These are phyloP conservation scores for Torymus aiolomorphi DNA, from an alignment of 2,888 invertebrate species.

Conservation along the genomic window DNA sequence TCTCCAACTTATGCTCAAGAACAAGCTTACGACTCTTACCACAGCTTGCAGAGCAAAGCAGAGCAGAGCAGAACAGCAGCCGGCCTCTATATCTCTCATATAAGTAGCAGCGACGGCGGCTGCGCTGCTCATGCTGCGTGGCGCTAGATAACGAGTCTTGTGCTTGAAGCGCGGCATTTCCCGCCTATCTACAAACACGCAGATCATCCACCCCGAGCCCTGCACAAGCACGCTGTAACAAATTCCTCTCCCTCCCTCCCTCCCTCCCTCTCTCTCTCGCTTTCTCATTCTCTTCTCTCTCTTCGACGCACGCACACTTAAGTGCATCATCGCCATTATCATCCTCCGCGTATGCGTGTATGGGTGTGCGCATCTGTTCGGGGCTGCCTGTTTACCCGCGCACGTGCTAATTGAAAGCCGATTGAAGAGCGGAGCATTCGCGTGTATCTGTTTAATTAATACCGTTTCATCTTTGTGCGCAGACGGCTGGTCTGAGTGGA, in stretches of 20 bases:
- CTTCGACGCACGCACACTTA: background rate
- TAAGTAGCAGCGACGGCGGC: too few species aligned
- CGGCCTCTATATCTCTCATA: too few species aligned
- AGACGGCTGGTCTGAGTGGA: background rate
- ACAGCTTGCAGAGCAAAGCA: too few species aligned
- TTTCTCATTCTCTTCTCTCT: background rate
- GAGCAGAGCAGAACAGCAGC: too few species aligned
- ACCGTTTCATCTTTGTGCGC: constrained; percentile 28
- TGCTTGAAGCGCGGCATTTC: too few species aligned
- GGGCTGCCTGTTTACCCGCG: constrained; percentile 4
- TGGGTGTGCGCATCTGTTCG: background rate
- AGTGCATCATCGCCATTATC: background rate
- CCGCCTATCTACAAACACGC: too few species aligned
- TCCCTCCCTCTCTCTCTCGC: background rate
- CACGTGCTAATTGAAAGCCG: constrained; percentile 60
- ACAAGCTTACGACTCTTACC: too few species aligned
- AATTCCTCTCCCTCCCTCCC: background rate
- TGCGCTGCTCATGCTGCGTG: too few species aligned
- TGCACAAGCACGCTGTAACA: too few species aligned
- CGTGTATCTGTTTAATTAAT: constrained; percentile 51
- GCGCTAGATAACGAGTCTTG: too few species aligned
- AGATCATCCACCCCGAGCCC: too few species aligned
- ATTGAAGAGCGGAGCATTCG: constrained; percentile 12
- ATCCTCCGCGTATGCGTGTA: background rate
- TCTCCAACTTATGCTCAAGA: too few species aligned